A percentile compares a stretch with the other conserved stretches of the same genome.
These are phyloP conservation scores for Cosmia trapezina DNA, from an alignment of 2,888 invertebrate species.

Conservation along the genomic window DNA sequence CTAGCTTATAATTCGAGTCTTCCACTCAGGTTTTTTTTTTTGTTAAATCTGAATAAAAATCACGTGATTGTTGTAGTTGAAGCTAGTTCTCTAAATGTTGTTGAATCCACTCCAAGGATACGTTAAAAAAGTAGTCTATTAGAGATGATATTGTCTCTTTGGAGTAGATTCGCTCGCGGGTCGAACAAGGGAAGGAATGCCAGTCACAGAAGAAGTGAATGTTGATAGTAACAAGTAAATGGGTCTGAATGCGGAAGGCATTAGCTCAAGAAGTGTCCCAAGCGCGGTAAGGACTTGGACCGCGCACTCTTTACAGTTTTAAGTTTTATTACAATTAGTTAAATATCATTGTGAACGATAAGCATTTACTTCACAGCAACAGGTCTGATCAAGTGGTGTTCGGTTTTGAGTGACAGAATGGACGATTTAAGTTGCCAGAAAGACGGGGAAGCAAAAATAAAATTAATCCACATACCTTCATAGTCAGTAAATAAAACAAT, in stretches of 20 bases:
- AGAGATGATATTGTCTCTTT: constrained; percentile 52
- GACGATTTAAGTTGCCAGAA: constrained; percentile 85
- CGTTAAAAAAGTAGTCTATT: constrained; percentile 49
- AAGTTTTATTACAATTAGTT: constrained; percentile 66
- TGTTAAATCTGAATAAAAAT: constrained; percentile 43
- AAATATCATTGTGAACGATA: constrained; percentile 62
- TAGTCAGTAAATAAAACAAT: constrained; percentile 74
- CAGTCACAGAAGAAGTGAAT: constrained; percentile 77
- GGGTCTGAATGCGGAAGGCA: constrained; percentile 59
- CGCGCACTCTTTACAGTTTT: constrained; percentile 56
- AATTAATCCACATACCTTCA: constrained; percentile 65
- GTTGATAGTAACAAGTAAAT: constrained; percentile 73
- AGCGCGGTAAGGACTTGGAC: constrained; percentile 33
- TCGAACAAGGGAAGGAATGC: constrained; percentile 63
- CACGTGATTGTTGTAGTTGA: constrained; percentile 55
- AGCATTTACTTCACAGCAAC: constrained; percentile 84
- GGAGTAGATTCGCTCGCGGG: constrained; percentile 66
- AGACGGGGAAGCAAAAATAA: constrained; percentile 87
- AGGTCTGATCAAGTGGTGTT: constrained; percentile 78
- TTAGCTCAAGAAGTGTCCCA: constrained; percentile 65
- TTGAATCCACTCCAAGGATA: constrained; percentile 53
- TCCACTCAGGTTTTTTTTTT: constrained; percentile 53
- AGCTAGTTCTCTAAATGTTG: constrained; percentile 24
- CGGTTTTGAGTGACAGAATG: constrained; percentile 84
- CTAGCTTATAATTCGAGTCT: constrained; percentile 54